Base-by-base conservation (phyloP, 2,113 vertebrate genomes). In the Myrmophylax atrothorax region DNA sequence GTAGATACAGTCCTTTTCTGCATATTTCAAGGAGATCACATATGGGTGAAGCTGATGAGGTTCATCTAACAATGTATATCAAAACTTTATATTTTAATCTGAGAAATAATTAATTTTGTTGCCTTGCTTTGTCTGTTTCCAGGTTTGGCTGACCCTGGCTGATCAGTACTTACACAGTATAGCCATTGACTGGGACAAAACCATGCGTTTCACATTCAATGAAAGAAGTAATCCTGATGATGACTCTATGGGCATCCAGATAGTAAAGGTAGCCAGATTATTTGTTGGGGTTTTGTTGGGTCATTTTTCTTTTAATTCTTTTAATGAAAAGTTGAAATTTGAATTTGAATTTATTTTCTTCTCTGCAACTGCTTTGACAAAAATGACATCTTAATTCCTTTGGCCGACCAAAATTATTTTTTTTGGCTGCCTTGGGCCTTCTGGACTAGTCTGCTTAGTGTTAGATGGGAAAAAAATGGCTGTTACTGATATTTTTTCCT, bases 111-210 rank as follows among this genome's bases (percentile, higher is more conserved):
- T 23, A 1, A 7, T 88, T 89, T 68, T 91, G 47, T 56, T 94
- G 56, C 17, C 56, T 93, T 88, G 9, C 73, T 20, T 8, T 53
- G 15, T 88, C 8, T 52, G 15, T 90, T 91, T 97, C 49, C 94
- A 99, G 99, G 99, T 99, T 84, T 99, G 99, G 99, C 93, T 99
- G 63, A 99, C 99, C 2, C 96, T 99, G 46, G 99, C 99, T 42
- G 99, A 99, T 97, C 99, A 99, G 86, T 99, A 99, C 95, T 98
- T 99, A 55, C 99, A 99, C 96, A 99, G 98, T 73, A 99, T 99
- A 97, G 99, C 99, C 66, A 99, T 99, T 44, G 99, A 99, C 94
- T 99, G 99, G 99, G 99, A 99, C 86, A 99, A 99, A 98, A 99
- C 99, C 6, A 98, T 99, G 97, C 98, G 99, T 24, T 99, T 99